Evolutionary conservation across 1,140 invertebrate genomes (phyloP).

Genomic region (Aculops lycopersici): DNA sequence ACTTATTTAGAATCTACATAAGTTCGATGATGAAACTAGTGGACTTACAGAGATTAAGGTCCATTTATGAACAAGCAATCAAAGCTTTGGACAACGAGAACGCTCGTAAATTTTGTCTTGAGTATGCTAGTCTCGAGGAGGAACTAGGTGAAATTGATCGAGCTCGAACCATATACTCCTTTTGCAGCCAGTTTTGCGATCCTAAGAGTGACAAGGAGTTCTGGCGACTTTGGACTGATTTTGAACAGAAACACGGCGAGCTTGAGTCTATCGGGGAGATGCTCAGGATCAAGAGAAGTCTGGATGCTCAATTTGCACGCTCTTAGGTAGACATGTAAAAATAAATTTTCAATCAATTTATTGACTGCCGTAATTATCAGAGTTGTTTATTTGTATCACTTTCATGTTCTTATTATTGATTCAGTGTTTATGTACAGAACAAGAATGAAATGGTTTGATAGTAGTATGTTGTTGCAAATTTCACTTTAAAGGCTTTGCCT

Average conservation of each 20-base stretch:
- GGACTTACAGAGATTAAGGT: constrained; percentile 71
- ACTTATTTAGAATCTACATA: constrained; percentile 94
- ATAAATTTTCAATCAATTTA: too few relatives aligned
- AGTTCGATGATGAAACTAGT: constrained; percentile 91
- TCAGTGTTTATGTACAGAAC: too few relatives aligned
- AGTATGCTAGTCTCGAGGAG: constrained; percentile 88
- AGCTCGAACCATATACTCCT: constrained; percentile 77
- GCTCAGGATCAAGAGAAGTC: constrained; percentile 81
- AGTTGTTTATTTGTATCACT: too few relatives aligned
- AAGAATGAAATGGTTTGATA: too few relatives aligned
- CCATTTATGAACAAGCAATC: constrained; percentile 95
- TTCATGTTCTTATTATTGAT: too few relatives aligned
- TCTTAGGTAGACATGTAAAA: too few relatives aligned
- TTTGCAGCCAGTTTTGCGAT: constrained; percentile 97
- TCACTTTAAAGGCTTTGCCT: too few relatives aligned
- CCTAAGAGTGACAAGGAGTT: constrained; percentile 54
- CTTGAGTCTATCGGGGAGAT: constrained; percentile 98
- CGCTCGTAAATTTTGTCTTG: constrained; percentile 73
- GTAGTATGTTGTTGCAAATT: too few relatives aligned
- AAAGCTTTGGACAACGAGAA: constrained; percentile 62
- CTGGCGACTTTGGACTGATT: constrained; percentile 98
- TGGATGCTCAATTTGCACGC: constrained; percentile 91
- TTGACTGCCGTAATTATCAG: too few relatives aligned
- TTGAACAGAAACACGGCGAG: constrained; percentile 96
- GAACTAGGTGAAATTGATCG: constrained; percentile 91